phyloP scores from a whole-genome alignment of 2,888 invertebrate genomes.

The Sminthurides aquaticus region DNA sequence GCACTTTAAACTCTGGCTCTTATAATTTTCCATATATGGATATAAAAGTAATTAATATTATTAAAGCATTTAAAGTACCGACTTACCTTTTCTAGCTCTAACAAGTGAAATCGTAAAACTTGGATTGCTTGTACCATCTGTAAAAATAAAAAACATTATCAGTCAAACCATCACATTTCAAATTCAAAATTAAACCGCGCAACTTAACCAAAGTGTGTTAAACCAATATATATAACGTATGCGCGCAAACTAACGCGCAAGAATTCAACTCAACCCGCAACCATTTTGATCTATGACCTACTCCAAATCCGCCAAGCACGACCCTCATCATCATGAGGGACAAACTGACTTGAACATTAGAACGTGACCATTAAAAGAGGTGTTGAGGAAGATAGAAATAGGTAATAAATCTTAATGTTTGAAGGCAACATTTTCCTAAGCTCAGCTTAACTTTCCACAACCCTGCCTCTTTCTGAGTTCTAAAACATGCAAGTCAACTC shows the following conservation, averaged over 20 bases:
- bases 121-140: conserved; percentile 99
- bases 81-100: conserved; percentile 99
- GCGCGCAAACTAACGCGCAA: too few relatives aligned
- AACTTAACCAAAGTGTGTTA: neutral
- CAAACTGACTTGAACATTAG: conserved; percentile 29
- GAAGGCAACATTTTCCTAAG: too few relatives aligned
- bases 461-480: too few relatives aligned
- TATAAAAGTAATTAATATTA: neutral
- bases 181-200: too few relatives aligned
- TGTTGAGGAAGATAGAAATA: conserved; percentile 35
- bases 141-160: conserved; percentile 50
- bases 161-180: conserved; percentile 11
- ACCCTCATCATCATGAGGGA: conserved; percentile 21
- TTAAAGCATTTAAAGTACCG: neutral
- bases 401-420: conserved; percentile 34
- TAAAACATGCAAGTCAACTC: too few relatives aligned
- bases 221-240: too few relatives aligned
- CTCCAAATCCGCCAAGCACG: neutral
- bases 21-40: too few relatives aligned
- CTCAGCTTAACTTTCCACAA: too few relatives aligned
- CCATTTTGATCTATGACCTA: neutral
- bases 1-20: neutral
- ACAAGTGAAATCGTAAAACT: conserved; percentile 99
- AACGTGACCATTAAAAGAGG: conserved; percentile 34
- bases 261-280: too few relatives aligned